Conservation (phyloP, 2,113 vertebrate species). For the Pyxicephalus adspersus region DNA sequence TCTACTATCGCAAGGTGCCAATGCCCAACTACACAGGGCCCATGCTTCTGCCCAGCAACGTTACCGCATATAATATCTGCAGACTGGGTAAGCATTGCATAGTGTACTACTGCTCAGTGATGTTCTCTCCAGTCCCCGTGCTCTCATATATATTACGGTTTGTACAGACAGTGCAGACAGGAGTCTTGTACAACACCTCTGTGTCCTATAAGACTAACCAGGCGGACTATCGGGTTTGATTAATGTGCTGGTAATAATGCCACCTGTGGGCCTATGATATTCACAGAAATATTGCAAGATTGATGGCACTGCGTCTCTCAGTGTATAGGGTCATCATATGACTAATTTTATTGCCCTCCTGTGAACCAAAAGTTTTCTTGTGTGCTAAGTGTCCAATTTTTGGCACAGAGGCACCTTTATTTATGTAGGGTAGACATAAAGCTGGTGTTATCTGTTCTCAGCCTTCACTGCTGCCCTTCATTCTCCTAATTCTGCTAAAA, state of each 20-base stretch:
- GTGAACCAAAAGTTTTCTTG: too few relatives aligned
- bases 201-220: slow-evolving; percentile 26
- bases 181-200: neutral
- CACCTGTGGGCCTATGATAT: too few relatives aligned
- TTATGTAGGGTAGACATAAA: slow-evolving; percentile 4
- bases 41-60: slow-evolving; percentile 81
- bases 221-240: too few relatives aligned
- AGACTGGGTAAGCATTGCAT: slow-evolving; percentile 81
- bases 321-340: too few relatives aligned
- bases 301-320: too few relatives aligned
- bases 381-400: too few relatives aligned
- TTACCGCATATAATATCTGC: slow-evolving; percentile 88
- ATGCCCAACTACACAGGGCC: slow-evolving; percentile 82
- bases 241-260: too few relatives aligned
- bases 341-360: too few relatives aligned
- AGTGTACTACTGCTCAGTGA: neutral
- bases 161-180: neutral
- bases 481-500: slow-evolving; percentile 7
- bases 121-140: neutral
- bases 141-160: slow-evolving; percentile 1
- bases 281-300: too few relatives aligned
- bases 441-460: too few relatives aligned
- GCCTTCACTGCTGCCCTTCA: neutral
- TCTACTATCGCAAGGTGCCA: slow-evolving; percentile 88
- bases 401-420: neutral